phyloP scores from a whole-genome alignment of 1,140 invertebrate species.

The Drosophila lini region DNA sequence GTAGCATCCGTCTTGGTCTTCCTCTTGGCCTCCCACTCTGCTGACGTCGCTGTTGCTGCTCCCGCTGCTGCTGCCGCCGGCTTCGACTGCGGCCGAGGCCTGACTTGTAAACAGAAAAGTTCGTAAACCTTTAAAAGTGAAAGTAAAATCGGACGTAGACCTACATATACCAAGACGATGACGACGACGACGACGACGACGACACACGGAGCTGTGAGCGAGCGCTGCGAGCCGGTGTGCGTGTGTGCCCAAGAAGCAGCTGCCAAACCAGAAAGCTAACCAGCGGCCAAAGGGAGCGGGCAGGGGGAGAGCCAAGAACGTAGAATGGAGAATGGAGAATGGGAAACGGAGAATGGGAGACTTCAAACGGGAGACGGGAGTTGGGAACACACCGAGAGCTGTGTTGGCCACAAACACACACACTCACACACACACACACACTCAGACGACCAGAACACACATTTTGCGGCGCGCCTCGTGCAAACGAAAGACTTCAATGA shows the following conservation, averaged over 20 bases:
- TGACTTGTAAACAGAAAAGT: conserved; percentile 84
- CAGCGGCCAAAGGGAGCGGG: conserved; percentile 6
- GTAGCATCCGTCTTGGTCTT: conserved; percentile 8
- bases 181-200: conserved; percentile 27
- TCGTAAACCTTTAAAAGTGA: conserved; percentile 84
- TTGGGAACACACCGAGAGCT: conserved; percentile 7
- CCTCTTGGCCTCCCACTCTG: conserved; percentile 7
- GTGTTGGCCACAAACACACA: conserved; percentile 25
- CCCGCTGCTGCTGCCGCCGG: conserved; percentile 1
- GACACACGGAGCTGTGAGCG: conserved; percentile 1
- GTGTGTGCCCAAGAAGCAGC: conserved; percentile 73
- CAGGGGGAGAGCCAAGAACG: neutral
- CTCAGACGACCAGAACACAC: conserved; percentile 8
- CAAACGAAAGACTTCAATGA: conserved; percentile 64
- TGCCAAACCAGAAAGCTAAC: conserved; percentile 74
- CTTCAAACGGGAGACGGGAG: neutral
- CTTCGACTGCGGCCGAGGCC: conserved; percentile 48
- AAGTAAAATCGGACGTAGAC: conserved; percentile 84
- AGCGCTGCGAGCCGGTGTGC: conserved; percentile 12
- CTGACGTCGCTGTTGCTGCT: conserved; percentile 1
- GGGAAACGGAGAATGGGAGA: neutral
- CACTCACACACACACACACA: neutral
- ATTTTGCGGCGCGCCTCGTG: conserved; percentile 18
- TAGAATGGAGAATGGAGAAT: neutral
- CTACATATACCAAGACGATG: conserved; percentile 74